phyloP scores from a whole-genome alignment of 2,113 vertebrate genomes.

The Callorhinus ursinus region DNA sequence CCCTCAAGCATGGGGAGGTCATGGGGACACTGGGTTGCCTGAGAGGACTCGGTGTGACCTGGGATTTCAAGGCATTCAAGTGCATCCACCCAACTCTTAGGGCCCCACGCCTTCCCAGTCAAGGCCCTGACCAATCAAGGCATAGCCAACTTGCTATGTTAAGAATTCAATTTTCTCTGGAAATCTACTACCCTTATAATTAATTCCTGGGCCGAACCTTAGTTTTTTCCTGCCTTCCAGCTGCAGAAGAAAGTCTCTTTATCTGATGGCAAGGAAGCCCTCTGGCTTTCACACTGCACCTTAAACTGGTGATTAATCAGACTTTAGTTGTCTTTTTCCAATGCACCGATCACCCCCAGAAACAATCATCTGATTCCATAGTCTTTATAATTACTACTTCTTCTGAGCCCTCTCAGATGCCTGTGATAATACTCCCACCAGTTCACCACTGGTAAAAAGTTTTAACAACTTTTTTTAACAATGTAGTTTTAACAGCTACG shows the following conservation, averaged over 20 bases:
- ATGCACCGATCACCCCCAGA: background rate
- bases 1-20: background rate
- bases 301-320: conserved; percentile 20
- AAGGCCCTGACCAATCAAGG: background rate
- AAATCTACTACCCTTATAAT: conserved; percentile 20
- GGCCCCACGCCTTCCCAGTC: background rate
- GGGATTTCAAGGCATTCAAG: background rate
- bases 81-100: background rate
- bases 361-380: conserved; percentile 11
- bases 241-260: conserved; percentile 5
- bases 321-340: conserved; percentile 28
- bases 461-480: background rate
- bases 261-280: background rate
- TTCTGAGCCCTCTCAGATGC: background rate
- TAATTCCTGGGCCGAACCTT: conserved; percentile 48
- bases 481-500: background rate
- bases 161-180: conserved; percentile 57
- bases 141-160: background rate
- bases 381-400: background rate
- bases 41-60: background rate
- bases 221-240: conserved; percentile 45
- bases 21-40: background rate
- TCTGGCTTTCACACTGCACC: conserved; percentile 40
- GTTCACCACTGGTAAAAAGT: background rate
- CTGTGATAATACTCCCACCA: background rate